Percentiles rank a stretch among this genome's conserved stretches.
These are phyloP conservation scores for Aleiodes alternator DNA, from an alignment of 2,888 invertebrate genomes.

Conservation along the genomic window DNA sequence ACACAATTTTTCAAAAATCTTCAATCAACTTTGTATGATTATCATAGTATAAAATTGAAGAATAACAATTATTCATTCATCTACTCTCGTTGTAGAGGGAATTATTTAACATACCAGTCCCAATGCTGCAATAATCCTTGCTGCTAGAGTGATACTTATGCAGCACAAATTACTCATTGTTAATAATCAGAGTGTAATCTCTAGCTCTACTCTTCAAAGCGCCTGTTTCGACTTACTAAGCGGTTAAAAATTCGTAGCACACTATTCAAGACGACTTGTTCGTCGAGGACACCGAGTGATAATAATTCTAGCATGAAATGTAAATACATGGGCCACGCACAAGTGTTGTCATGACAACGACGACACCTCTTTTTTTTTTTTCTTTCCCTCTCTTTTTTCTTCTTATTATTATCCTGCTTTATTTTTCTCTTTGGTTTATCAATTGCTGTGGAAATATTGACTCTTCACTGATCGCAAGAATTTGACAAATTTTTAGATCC, in stretches of 20 bases:
- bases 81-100: neutral
- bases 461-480: neutral
- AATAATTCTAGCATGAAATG: constrained; percentile 62
- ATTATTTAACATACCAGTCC: constrained; percentile 67
- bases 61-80: too few species aligned
- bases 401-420: neutral
- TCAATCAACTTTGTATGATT: neutral
- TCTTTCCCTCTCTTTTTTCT: neutral
- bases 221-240: neutral
- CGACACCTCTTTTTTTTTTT: constrained; percentile 38
- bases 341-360: constrained; percentile 54
- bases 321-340: constrained; percentile 61
- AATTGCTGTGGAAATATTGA: constrained; percentile 13
- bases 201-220: neutral
- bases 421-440: constrained; percentile 16
- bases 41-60: neutral
- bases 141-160: constrained; percentile 65
- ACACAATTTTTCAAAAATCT: neutral
- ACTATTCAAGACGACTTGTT: constrained; percentile 51
- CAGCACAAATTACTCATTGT: constrained; percentile 65
- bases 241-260: constrained; percentile 31
- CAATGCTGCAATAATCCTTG: constrained; percentile 69
- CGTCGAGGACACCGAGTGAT: constrained; percentile 56
- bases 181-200: constrained; percentile 11
- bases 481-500: neutral